Evolutionary conservation across 1,140 invertebrate genomes (phyloP).

Genomic region (Trinorchestia longiramus): DNA sequence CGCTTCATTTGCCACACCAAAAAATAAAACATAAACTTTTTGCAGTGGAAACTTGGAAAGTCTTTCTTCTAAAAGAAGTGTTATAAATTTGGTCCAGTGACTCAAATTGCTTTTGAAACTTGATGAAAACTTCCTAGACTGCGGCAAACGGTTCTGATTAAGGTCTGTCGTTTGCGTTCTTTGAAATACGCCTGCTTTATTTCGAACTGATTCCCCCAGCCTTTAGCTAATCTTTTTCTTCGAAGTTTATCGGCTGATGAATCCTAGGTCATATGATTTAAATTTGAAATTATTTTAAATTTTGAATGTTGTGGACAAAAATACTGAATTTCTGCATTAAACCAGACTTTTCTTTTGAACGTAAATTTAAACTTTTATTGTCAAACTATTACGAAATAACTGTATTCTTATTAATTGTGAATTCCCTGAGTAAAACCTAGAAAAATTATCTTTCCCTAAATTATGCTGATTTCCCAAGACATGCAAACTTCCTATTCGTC

Average conservation of each 20-base stretch:
- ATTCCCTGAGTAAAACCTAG: too few relatives aligned
- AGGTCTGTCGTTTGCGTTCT: not conserved
- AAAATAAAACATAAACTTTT: not conserved
- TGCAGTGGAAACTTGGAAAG: not conserved
- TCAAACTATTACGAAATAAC: not conserved
- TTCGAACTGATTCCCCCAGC: not conserved
- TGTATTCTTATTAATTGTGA: not conserved
- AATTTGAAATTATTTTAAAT: not conserved
- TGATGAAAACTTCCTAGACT: not conserved
- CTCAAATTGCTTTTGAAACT: constrained; percentile 1
- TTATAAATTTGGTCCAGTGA: not conserved
- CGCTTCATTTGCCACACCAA: not conserved
- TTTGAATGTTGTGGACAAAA: not conserved
- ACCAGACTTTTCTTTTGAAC: not conserved
- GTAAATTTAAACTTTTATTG: not conserved
- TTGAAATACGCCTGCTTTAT: not conserved
- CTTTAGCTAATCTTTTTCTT: not conserved
- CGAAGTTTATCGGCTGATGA: not conserved
- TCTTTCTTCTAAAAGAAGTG: not conserved
- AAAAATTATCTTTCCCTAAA: too few relatives aligned
- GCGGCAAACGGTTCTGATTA: not conserved
- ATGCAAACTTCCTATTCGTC: too few relatives aligned
- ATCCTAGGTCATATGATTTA: not conserved
- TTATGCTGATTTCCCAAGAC: too few relatives aligned
- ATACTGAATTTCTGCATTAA: not conserved